phyloP scores from a whole-genome alignment of 2,113 vertebrate genomes.

The Scophthalmus maximus region DNA sequence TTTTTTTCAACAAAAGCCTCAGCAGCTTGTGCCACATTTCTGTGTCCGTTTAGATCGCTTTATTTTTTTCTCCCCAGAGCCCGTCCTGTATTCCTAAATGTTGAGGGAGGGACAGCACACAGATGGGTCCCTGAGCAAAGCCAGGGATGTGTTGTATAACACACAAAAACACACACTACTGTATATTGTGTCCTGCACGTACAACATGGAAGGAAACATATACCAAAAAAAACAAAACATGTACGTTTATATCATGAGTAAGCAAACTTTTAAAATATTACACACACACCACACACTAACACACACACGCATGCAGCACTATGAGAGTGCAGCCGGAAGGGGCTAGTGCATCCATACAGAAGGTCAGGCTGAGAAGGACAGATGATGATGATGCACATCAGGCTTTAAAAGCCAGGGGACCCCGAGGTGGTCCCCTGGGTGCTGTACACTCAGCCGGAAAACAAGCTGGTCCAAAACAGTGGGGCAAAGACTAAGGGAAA shows the following conservation, averaged over 20 bases:
- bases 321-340: slow-evolving; percentile 47
- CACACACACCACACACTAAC: neutral
- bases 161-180: neutral
- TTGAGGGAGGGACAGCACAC: slow-evolving; percentile 17
- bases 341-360: slow-evolving; percentile 58
- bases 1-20: slow-evolving; percentile 23
- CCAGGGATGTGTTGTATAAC: slow-evolving; percentile 21
- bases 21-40: slow-evolving; percentile 44
- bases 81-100: slow-evolving; percentile 37
- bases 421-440: slow-evolving; percentile 48
- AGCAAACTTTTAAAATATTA: slow-evolving; percentile 20
- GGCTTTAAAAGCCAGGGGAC: slow-evolving; percentile 51
- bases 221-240: neutral
- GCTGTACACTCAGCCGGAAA: slow-evolving; percentile 49
- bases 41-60: slow-evolving; percentile 22
- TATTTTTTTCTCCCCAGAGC: slow-evolving; percentile 28
- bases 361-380: slow-evolving; percentile 60
- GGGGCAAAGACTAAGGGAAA: neutral
- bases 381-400: slow-evolving; percentile 60
- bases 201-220: neutral
- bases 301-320: slow-evolving; percentile 1
- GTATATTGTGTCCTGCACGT: neutral
- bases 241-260: slow-evolving; percentile 4
- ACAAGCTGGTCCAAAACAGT: slow-evolving; percentile 34
- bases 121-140: slow-evolving; percentile 59